Base-by-base conservation (phyloP, 2,113 vertebrate genomes). In the Myxocyprinus asiaticus region DNA sequence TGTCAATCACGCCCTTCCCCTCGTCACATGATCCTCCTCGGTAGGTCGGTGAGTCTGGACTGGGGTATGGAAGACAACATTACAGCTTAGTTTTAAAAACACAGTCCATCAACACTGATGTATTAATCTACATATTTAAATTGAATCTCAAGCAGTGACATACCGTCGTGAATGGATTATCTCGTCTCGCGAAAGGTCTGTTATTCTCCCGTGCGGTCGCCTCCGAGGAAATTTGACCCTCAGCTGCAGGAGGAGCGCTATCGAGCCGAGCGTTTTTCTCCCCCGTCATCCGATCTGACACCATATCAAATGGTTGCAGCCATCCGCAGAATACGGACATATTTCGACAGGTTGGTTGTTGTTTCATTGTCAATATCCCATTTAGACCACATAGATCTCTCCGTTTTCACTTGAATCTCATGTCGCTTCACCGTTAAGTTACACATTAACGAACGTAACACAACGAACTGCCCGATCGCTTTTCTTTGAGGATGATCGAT, bases 81-180 rank as follows among this genome's bases (percentile, higher is more conserved):
- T 15, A 47, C 71, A 14, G 15, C 4, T 6, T 9, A 5, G 12
- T 50, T 3, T 14, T 14, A 4, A 48, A 59, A 61, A 14, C 55
- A 10, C 22, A 51, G 9, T 65, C 12, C 73, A 61, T 6, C 2
- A 42, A 0, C 5, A 44, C 7, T 5, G 11, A 22, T 45, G 5
- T 47, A 10, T 55, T 74, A 22, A 65, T 45, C 4, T 11, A 61
- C 9, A 2, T 0, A 9, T 44, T 22, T 65, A 44, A 6, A 15
- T 51, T 79, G 17, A 58, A 42, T 6, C 9, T 4, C 0, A 4
- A 67, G 53, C 48, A 73, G 22, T 69, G 8, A 14, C 69, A 17
- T 50, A 9, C 48, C 68, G 63, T 68, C 76, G 84, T 92, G 86
- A 84, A 93, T 92, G 91, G 92, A 90, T 89, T 79, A 61, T 79